These are phyloP conservation scores for Chironomus striatipennis DNA, from an alignment of 1,140 invertebrate species.

Conservation along the genomic window DNA sequence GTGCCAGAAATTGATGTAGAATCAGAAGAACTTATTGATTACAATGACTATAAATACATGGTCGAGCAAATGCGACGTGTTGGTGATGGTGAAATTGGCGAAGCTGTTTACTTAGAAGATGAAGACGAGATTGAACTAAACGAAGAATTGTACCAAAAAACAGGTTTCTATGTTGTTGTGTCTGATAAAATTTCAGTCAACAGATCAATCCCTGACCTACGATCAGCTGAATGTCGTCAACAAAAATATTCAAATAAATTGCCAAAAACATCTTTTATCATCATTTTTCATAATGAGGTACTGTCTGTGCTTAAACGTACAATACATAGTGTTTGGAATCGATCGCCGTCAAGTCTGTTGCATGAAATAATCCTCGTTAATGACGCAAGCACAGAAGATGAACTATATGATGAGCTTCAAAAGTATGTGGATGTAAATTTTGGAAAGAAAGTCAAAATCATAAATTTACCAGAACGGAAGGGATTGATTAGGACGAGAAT, in stretches of 20 bases:
- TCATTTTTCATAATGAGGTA: conserved; percentile 93
- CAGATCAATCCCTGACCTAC: conserved; percentile 66
- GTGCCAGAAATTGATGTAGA: too few relatives aligned
- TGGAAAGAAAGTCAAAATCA: conserved; percentile 61
- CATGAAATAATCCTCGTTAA: conserved; percentile 89
- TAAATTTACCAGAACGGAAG: conserved; percentile 60
- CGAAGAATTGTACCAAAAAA: conserved; percentile 56
- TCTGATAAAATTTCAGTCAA: conserved; percentile 71
- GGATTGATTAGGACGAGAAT: conserved; percentile 83
- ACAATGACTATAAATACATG: conserved; percentile 59
- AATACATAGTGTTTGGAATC: conserved; percentile 71
- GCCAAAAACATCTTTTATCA: conserved; percentile 73
- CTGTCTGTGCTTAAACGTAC: conserved; percentile 79
- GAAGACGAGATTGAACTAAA: conserved; percentile 40
- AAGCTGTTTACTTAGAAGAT: conserved; percentile 48
- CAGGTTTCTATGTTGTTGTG: conserved; percentile 74
- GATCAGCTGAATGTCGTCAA: conserved; percentile 48
- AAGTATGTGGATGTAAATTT: conserved; percentile 61
- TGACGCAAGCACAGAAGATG: conserved; percentile 72
- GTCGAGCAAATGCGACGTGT: conserved; percentile 46
- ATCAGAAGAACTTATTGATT: conserved; percentile 51
- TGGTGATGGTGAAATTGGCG: conserved; percentile 63
- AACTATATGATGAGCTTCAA: conserved; percentile 61
- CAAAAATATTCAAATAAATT: conserved; percentile 65
- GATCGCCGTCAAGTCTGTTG: conserved; percentile 71